Evolutionary conservation across 1,140 invertebrate genomes (phyloP).

Genomic region (Procambarus clarkii): DNA sequence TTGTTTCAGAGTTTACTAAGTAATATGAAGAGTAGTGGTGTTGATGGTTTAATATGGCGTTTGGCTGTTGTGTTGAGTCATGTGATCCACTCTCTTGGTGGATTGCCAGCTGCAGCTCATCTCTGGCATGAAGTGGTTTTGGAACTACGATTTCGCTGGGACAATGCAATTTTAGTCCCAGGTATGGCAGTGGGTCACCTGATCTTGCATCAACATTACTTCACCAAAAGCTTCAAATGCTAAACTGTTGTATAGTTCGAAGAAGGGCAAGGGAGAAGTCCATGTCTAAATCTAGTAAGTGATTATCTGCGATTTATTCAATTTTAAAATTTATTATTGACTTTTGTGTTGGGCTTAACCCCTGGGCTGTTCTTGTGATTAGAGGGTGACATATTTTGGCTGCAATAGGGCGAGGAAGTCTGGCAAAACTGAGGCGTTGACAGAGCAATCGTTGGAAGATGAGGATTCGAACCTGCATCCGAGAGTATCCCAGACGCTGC

Average conservation of each 20-base stretch:
- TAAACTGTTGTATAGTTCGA: constrained; percentile 95
- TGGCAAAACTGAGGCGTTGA: no score
- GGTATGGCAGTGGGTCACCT: constrained; percentile 84
- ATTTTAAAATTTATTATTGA: not conserved
- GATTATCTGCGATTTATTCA: not conserved
- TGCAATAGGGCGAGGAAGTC: no score
- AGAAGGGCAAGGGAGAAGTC: constrained; percentile 77
- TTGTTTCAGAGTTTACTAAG: constrained; percentile 55
- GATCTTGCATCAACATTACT: constrained; percentile 92
- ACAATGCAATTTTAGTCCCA: constrained; percentile 85
- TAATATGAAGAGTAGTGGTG: constrained; percentile 83
- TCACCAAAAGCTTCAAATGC: constrained; percentile 96
- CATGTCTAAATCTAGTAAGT: constrained; percentile 71
- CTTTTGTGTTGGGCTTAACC: no score
- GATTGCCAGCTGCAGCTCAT: constrained; percentile 87
- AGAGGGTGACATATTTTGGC: no score
- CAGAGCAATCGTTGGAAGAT: no score
- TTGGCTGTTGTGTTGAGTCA: constrained; percentile 88
- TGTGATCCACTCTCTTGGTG: constrained; percentile 87
- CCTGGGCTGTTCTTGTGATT: no score
- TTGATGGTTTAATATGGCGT: constrained; percentile 88
- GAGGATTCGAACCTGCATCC: no score
- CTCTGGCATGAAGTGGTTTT: constrained; percentile 94
- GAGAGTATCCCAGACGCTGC: no score
- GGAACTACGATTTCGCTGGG: constrained; percentile 93